Evolutionary conservation across 2,888 invertebrate genomes (phyloP).

Genomic region (Leptinotarsa peninsularis): DNA sequence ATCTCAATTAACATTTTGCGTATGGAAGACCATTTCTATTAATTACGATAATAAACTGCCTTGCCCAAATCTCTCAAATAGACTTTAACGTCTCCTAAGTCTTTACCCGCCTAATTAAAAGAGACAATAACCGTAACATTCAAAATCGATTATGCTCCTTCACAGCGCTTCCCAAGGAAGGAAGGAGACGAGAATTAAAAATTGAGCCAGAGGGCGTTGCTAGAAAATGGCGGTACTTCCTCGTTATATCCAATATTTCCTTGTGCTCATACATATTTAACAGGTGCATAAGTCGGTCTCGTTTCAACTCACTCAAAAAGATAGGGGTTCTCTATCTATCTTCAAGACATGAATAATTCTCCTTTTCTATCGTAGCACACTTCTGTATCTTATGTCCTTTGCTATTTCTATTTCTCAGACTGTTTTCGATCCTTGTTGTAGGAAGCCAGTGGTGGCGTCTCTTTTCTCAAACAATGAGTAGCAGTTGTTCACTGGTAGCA

Average conservation of each 20-base stretch:
- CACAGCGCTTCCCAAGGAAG: conserved; percentile 26
- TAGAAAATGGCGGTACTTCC: conserved; percentile 64
- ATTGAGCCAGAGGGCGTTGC: conserved; percentile 58
- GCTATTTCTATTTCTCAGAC: conserved; percentile 44
- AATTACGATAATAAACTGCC: conserved; percentile 12
- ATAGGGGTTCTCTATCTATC: conserved; percentile 45
- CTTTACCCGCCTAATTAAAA: conserved; percentile 34
- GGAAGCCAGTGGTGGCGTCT: conserved; percentile 28
- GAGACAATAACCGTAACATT: conserved; percentile 37
- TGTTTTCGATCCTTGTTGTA: conserved; percentile 43
- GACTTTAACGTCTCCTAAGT: neutral
- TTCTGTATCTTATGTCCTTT: conserved; percentile 51
- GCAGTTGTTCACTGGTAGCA: no score
- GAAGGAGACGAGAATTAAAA: conserved; percentile 41
- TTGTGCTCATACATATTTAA: conserved; percentile 65
- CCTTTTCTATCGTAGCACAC: conserved; percentile 45
- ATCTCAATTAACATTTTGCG: no score
- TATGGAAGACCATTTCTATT: neutral
- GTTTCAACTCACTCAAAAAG: conserved; percentile 31
- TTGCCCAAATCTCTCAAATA: conserved; percentile 4
- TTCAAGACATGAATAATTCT: conserved; percentile 50
- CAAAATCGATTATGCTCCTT: conserved; percentile 35
- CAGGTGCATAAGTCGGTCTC: conserved; percentile 57
- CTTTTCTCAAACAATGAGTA: neutral
- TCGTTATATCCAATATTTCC: conserved; percentile 65